Base-by-base conservation (phyloP, 2,888 invertebrate genomes). In the Caenorhabditis sp. region DNA sequence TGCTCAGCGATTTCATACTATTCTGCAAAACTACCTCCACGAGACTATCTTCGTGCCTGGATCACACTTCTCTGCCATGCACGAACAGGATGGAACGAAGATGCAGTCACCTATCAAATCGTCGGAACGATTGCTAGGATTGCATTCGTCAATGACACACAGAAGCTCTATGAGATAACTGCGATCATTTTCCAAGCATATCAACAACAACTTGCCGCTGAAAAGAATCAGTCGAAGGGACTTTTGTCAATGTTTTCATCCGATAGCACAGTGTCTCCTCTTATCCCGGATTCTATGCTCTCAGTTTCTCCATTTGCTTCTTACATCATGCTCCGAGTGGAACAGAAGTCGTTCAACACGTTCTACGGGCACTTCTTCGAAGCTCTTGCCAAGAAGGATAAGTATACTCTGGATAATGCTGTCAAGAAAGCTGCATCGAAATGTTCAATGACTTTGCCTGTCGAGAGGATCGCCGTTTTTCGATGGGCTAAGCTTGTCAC, bases 351-450 rank as follows among this genome's bases (percentile, higher is more conserved):
- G 8, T 88, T 85, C 69, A 74, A 83, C 16, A 72, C 84, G 1
- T 90, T 90, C 59, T 87, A 87, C 54, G 82, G 82, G 8, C 70
- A 77, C 8, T 77, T 91, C 24, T 87, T 86, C 70, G 87, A 88
- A 26, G 64, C 80, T 10, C 82, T 89, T 22, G 86, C 82, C 31
- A 89, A 89, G 68, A 89, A 89, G 59, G 86, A 88, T 16, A 88
- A 88, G 73, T 80, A 79, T 49, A 86, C 85, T 19, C 61, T 88
- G 66, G 88, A 89, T 31, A 54, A 84, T 38, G 88, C 87, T 14
- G 77, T 86, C 26, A 87, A 90, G 87, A 91, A 90, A 64, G 90
- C 91, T 2, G 56, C 86, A 7, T 81, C 87, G 7, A 91, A 91
- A 56, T 79, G 84, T 8, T 88, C 90, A 1, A 83, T 86, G 58